Base-by-base conservation (phyloP, 2,888 invertebrate genomes). In the Syrphus vitripennis region DNA sequence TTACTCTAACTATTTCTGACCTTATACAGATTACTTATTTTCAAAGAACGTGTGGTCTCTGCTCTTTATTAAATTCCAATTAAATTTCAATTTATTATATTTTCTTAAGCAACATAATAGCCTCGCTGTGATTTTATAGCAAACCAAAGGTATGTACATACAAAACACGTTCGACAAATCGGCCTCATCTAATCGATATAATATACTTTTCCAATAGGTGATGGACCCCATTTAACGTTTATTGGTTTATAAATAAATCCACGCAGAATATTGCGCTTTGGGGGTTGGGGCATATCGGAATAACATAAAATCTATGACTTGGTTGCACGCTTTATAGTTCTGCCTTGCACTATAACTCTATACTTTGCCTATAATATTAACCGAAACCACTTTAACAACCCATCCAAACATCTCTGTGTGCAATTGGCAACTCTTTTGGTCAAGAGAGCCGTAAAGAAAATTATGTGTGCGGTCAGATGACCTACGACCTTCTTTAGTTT, bases 391-490 rank as follows among this genome's bases (percentile, higher is more conserved):
- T 50, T 29, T 61, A 63, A 16, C 29, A 45, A 24, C 45, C n/a
- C 21, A 40, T 12, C 16, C 40, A 21, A 37, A 55, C 53, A 63
- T 59, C 48, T 57, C 71, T 34, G 2, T 12, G 34, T 34, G 45
- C 55, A 14, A 70, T 76, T 84, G 63, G 80, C 50, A 80, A 71
- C 40, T 75, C 65, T 80, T 81, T 77, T 55, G 84, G 84, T 72
- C 76, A 65, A 65, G 59, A 65, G 59, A 72, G 53, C 55, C 72
- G 55, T 81, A 71, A 71, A 81, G 81, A 77, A 74, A 86, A 77
- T 86, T 86, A 77, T 86, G 86, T 86, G 81, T 86, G 86, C 81
- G 72, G 86, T 81, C 81, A 82, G 65, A 72, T 65, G 81, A 82
- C 81, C 81, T 82, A 34, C 50, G 81, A 86, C 81, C 77, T 86